Evolutionary conservation across 2,888 invertebrate genomes (phyloP).

Genomic region (Hydraecia micacea): DNA sequence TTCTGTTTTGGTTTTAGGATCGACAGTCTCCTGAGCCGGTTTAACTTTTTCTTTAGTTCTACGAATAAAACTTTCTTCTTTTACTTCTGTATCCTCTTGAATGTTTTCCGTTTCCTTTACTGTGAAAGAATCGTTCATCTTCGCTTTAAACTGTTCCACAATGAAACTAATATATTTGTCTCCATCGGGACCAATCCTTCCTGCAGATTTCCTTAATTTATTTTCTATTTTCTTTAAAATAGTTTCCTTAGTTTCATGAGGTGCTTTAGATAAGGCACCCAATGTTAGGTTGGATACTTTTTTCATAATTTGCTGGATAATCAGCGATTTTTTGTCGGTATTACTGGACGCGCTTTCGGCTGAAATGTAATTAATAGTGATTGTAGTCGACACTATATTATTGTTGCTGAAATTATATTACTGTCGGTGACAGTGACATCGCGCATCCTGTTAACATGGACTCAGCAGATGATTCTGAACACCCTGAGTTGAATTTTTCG

Average conservation of each 20-base stretch:
- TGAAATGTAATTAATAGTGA: slow-evolving; percentile 25
- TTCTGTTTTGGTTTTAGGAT: slow-evolving; percentile 47
- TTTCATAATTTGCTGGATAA: slow-evolving; percentile 69
- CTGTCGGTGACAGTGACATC: not conserved
- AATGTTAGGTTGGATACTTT: slow-evolving; percentile 73
- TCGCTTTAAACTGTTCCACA: slow-evolving; percentile 77
- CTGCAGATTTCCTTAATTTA: slow-evolving; percentile 71
- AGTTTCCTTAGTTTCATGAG: slow-evolving; percentile 59
- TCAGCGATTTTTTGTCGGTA: slow-evolving; percentile 55
- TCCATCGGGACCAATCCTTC: slow-evolving; percentile 68
- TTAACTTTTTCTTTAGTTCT: slow-evolving; percentile 16
- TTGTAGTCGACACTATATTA: not conserved
- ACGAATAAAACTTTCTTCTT: slow-evolving; percentile 20
- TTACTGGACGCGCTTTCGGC: slow-evolving; percentile 7
- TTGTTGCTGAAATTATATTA: not conserved
- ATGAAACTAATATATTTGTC: slow-evolving; percentile 76
- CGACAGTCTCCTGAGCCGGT: slow-evolving; percentile 9
- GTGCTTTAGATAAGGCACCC: slow-evolving; percentile 61
- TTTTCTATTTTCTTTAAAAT: slow-evolving; percentile 70
- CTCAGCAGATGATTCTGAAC: not conserved
- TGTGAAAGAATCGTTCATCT: slow-evolving; percentile 48
- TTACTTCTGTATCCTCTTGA: not conserved
- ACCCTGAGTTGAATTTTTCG: not conserved
- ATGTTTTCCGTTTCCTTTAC: slow-evolving; percentile 4
- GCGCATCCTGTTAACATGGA: not conserved